These are phyloP conservation scores for Arenicola marina DNA, from an alignment of 2,888 invertebrate genomes.

Conservation along the genomic window DNA sequence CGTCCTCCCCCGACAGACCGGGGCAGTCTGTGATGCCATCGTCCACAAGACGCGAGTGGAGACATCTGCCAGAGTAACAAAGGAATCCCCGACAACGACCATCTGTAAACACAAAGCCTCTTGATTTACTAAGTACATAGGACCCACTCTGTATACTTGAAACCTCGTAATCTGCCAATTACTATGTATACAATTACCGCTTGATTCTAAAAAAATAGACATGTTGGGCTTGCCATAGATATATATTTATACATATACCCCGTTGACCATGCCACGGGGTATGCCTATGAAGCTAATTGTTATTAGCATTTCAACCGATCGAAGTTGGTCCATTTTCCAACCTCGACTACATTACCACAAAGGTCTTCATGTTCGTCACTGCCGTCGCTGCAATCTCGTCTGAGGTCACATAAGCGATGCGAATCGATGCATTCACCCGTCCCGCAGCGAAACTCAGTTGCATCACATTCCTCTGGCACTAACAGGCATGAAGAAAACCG, in stretches of 20 bases:
- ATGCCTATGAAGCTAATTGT: too few species aligned
- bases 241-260: too few species aligned
- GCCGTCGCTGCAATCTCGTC: constrained; percentile 36
- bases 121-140: too few species aligned
- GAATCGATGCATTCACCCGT: constrained; percentile 45
- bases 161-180: too few species aligned
- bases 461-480: constrained; percentile 9
- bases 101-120: constrained; percentile 15
- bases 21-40: constrained; percentile 31
- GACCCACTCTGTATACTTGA: too few species aligned
- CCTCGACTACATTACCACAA: too few species aligned
- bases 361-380: constrained; percentile 13
- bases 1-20: constrained; percentile 29
- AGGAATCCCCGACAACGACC: constrained; percentile 22
- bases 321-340: too few species aligned
- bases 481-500: background rate
- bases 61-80: constrained; percentile 31
- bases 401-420: constrained; percentile 41
- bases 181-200: too few species aligned
- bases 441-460: constrained; percentile 29
- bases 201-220: too few species aligned
- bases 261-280: too few species aligned
- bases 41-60: constrained; percentile 15
- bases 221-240: too few species aligned
- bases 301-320: too few species aligned